Base-by-base conservation (phyloP, 2,797 vertebrate genomes). In the Gorsachius magnificus region DNA sequence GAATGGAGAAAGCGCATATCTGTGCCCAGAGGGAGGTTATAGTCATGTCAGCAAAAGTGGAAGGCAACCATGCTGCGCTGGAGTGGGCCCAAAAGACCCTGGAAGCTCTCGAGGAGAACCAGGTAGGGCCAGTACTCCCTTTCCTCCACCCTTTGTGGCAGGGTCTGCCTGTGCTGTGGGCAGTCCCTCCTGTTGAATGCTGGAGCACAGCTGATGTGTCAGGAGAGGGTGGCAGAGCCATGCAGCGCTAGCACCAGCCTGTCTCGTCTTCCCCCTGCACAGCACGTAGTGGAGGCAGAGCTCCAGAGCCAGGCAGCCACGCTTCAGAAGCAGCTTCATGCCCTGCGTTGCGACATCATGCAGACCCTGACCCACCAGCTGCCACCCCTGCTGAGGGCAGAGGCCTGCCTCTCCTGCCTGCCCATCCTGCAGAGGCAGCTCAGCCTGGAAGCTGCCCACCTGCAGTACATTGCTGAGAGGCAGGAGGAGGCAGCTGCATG, bases 1-100 rank as follows among this genome's bases (percentile, higher is more conserved):
- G 0, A 76, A 61, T 96, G 17, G 21, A 94, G 56, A 90, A 38
- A 28, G 82, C 83, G 33, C 7, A 3, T 28, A 90, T 96, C 74
- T 95, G 86, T 68, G 93, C 61, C 28, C 82, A 7, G 60, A 94
- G 51, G 51, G 79, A 83, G 25, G 26, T 89, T 65, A 93, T 77
- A 51, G 43, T 83, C 77, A 86, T 28, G 7, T 69, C 79, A 19
- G 96, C 96, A 74, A 53, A 91, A 79, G 92, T 96, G 61, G 93
- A 94, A 48, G 96, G 95, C 4, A 29, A 77, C 36, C 2, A 13
- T 56, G 83, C 95, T 50, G 89, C 29, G 0, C 31, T 97, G 77
- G 66, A 96, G 50, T 96, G 95, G 82, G 89, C 53, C 43, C 71
- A 91, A 72, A 94, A 45, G 60, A 78, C 88, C 53, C 21, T 90